phyloP scores from a whole-genome alignment of 2,888 invertebrate genomes.

The Tachina fera region DNA sequence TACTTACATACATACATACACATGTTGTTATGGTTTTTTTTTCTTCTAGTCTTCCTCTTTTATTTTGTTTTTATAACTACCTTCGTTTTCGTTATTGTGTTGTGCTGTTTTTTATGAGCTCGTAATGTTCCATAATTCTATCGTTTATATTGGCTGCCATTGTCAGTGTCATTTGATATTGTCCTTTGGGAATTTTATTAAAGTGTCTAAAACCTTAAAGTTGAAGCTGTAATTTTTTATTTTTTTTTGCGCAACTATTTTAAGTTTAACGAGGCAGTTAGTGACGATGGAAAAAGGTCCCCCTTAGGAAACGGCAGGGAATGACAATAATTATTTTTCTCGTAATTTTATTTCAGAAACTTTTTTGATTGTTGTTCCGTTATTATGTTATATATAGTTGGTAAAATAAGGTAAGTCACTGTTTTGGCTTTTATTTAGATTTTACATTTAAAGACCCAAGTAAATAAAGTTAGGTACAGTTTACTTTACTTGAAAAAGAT shows the following conservation, averaged over 20 bases:
- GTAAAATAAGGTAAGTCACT: too few species aligned
- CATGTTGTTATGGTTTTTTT: not conserved
- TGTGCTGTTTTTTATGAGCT: constrained; percentile 22
- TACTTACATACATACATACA: not conserved
- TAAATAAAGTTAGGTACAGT: too few species aligned
- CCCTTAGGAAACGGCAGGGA: constrained; percentile 7
- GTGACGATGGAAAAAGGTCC: not conserved
- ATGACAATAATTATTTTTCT: not conserved
- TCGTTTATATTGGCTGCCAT: constrained; percentile 63
- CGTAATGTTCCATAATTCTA: constrained; percentile 65
- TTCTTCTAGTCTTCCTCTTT: not conserved
- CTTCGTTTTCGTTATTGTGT: constrained; percentile 32
- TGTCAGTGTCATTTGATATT: constrained; percentile 70
- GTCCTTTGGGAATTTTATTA: constrained; percentile 70
- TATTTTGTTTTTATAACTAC: constrained; percentile 39
- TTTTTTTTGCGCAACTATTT: constrained; percentile 50
- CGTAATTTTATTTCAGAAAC: too few species aligned
- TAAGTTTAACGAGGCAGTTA: constrained; percentile 51
- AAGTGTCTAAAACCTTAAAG: constrained; percentile 66
- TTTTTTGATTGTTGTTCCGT: too few species aligned
- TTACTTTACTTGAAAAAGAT: too few species aligned
- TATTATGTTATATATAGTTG: too few species aligned
- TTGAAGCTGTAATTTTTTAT: constrained; percentile 55
- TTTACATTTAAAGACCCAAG: too few species aligned
- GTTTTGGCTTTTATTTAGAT: too few species aligned